Evolutionary conservation across 2,888 invertebrate genomes (phyloP).

Genomic region (Trichopoda pennipes): DNA sequence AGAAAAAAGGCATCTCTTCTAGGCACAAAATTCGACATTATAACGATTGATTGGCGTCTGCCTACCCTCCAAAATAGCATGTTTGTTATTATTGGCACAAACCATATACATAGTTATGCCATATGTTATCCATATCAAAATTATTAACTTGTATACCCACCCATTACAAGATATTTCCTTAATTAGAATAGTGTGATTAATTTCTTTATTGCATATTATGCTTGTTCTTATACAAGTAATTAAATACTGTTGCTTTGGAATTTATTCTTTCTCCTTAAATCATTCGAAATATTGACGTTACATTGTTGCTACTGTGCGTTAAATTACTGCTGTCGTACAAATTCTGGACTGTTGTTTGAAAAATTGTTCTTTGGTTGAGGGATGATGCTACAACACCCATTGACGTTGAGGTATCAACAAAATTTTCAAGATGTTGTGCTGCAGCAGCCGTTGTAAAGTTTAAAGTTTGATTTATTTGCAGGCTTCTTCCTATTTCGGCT

Average conservation of each 20-base stretch:
- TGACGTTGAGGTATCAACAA: constrained; percentile 50
- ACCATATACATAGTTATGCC: too few species aligned
- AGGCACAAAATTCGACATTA: too few species aligned
- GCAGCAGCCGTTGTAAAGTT: constrained; percentile 56
- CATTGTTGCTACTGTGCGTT: constrained; percentile 35
- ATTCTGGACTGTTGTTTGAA: constrained; percentile 54
- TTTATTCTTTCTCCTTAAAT: constrained; percentile 27
- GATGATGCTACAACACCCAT: constrained; percentile 10
- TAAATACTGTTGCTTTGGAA: constrained; percentile 15
- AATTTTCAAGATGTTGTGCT: constrained; percentile 53
- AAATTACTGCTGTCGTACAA: constrained; percentile 54
- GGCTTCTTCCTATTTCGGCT: neutral
- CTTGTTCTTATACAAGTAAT: neutral
- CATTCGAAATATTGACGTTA: constrained; percentile 60
- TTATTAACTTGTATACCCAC: too few species aligned
- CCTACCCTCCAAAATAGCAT: too few species aligned
- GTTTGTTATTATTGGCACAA: too few species aligned
- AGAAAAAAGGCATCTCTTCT: too few species aligned
- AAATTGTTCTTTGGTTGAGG: constrained; percentile 55
- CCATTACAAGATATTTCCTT: too few species aligned
- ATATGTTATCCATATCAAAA: too few species aligned
- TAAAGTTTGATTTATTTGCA: constrained; percentile 53
- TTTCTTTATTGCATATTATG: neutral
- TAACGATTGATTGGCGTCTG: too few species aligned
- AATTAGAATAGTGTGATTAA: too few species aligned